Conservation (phyloP, 2,113 vertebrate species). For the Nothoprocta perdicaria region DNA sequence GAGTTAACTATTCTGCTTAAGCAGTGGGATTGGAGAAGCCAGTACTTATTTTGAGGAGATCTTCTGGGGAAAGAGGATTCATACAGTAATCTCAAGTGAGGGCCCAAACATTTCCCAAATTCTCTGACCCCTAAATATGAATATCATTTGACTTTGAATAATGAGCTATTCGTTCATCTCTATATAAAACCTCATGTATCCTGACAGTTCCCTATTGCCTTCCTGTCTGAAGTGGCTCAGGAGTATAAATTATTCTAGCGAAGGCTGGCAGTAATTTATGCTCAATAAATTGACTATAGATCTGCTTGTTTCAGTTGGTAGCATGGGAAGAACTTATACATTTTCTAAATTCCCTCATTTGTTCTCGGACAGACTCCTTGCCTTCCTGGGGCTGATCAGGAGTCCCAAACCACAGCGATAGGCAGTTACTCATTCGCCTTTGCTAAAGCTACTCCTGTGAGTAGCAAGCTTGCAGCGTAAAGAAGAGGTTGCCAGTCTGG, state of each 20-base stretch:
- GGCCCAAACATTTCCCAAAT: conserved; percentile 73
- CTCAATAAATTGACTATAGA: conserved; percentile 76
- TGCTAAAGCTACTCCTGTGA: neutral
- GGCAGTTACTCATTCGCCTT: neutral
- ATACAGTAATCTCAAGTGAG: conserved; percentile 62
- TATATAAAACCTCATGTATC: conserved; percentile 74
- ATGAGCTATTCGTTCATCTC: conserved; percentile 74
- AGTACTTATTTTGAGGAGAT: conserved; percentile 67
- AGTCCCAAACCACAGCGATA: neutral
- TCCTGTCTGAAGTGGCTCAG: conserved; percentile 72
- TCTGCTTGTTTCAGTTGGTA: conserved; percentile 69
- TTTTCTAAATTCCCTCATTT: conserved; percentile 69
- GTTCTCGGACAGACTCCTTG: neutral
- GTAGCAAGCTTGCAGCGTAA: neutral
- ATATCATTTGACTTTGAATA: conserved; percentile 76
- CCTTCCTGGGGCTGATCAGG: neutral
- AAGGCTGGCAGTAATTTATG: conserved; percentile 75
- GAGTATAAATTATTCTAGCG: conserved; percentile 74
- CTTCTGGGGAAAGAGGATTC: conserved; percentile 65
- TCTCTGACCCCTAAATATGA: conserved; percentile 75
- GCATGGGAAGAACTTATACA: conserved; percentile 60
- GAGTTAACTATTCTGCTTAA: conserved; percentile 53
- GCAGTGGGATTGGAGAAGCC: conserved; percentile 49
- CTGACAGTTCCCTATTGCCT: conserved; percentile 73
- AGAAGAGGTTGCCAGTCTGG: neutral